These are phyloP conservation scores for Synanthedon andrenaeformis DNA, from an alignment of 2,888 invertebrate species.

Conservation along the genomic window DNA sequence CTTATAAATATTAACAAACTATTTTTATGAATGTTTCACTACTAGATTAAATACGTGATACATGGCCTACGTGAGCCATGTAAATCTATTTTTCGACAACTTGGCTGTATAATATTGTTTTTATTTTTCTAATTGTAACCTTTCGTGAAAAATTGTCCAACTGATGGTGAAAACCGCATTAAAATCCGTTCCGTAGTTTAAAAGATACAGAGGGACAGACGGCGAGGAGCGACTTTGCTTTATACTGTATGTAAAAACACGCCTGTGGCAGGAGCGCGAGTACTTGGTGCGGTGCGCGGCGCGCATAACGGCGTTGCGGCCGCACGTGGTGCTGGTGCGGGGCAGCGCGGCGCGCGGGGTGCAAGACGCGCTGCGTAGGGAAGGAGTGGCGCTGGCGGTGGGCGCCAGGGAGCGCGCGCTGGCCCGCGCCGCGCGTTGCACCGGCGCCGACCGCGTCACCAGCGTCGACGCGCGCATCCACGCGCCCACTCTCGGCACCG, in stretches of 20 bases:
- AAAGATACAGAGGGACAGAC: too few species aligned
- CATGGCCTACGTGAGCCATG: too few species aligned
- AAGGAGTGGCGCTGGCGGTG: slow-evolving; percentile 83
- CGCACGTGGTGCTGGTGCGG: slow-evolving; percentile 90
- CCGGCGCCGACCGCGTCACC: slow-evolving; percentile 86
- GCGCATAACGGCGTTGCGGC: slow-evolving; percentile 84
- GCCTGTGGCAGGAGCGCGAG: slow-evolving; percentile 76
- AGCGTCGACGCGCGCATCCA: slow-evolving; percentile 90
- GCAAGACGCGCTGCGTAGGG: slow-evolving; percentile 83
- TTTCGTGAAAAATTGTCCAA: too few species aligned
- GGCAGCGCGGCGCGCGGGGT: slow-evolving; percentile 88
- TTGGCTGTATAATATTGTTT: too few species aligned
- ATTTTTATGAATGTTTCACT: background rate
- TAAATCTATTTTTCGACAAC: too few species aligned
- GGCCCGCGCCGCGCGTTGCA: slow-evolving; percentile 77
- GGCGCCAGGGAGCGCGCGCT: slow-evolving; percentile 77
- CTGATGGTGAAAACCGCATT: too few species aligned
- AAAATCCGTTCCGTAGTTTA: too few species aligned
- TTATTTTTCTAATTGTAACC: too few species aligned
- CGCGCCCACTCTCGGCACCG: slow-evolving; percentile 84
- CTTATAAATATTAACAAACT: too few species aligned
- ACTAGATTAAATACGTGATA: too few species aligned
- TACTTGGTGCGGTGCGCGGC: slow-evolving; percentile 88
- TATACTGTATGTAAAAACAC: too few species aligned
- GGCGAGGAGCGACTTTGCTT: too few species aligned